phyloP scores from a whole-genome alignment of 1,140 invertebrate species.

The Megathymus violae region DNA sequence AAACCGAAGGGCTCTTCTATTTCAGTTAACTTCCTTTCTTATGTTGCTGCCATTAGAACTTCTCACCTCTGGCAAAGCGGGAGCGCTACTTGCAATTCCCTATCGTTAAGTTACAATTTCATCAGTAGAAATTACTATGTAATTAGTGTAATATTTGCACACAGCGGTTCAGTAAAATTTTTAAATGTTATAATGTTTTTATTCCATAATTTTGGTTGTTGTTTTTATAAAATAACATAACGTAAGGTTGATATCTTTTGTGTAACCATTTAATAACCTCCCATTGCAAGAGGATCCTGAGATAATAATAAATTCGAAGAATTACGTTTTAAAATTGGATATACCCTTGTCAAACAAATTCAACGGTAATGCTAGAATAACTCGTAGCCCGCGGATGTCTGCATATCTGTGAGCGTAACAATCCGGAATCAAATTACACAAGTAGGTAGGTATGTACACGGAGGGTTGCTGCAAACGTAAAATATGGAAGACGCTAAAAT shows the following conservation, averaged over 20 bases:
- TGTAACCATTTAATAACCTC: too few relatives aligned
- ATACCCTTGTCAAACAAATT: not conserved
- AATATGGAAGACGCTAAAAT: not conserved
- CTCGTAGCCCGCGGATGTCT: not conserved
- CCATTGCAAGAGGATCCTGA: too few relatives aligned
- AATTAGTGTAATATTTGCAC: too few relatives aligned
- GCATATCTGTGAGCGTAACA: not conserved
- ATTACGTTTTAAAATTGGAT: not conserved
- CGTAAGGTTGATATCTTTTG: too few relatives aligned
- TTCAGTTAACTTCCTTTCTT: conserved; percentile 13
- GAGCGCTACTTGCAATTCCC: conserved; percentile 5
- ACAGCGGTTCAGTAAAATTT: too few relatives aligned
- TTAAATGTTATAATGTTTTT: too few relatives aligned
- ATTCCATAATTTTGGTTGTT: too few relatives aligned
- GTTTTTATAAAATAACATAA: too few relatives aligned
- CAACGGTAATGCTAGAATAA: not conserved
- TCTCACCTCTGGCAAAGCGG: not conserved
- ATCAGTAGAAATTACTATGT: conserved; percentile 2
- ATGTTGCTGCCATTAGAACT: conserved; percentile 9
- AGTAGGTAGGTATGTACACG: not conserved
- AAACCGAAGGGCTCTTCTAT: conserved; percentile 2
- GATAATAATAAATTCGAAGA: too few relatives aligned
- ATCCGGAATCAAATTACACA: not conserved
- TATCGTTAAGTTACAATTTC: not conserved
- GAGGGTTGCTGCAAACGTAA: not conserved